Evolutionary conservation across 2,797 vertebrate species (phyloP).

Genomic region (Pipistrellus kuhlii): DNA sequence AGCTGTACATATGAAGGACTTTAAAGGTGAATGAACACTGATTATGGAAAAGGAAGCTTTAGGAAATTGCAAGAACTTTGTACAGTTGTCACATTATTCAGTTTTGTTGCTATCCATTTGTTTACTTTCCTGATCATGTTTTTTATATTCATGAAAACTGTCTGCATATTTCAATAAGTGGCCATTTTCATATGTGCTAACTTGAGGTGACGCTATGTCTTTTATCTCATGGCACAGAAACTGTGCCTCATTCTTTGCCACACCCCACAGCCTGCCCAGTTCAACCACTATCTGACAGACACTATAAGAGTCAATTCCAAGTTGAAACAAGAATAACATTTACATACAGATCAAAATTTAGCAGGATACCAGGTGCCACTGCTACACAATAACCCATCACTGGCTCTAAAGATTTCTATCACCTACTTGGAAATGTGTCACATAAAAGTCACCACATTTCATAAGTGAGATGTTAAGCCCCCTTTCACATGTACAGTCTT

Average conservation of each 20-base stretch:
- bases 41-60: background rate
- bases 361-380: background rate
- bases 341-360: background rate
- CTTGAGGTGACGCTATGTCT: background rate
- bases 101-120: background rate
- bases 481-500: slow-evolving; percentile 14
- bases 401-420: background rate
- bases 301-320: background rate
- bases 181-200: background rate
- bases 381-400: background rate
- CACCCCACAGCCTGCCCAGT: background rate
- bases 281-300: background rate
- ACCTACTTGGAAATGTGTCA: slow-evolving; percentile 19
- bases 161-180: background rate
- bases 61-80: background rate
- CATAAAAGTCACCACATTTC: slow-evolving; percentile 23
- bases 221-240: background rate
- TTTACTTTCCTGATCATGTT: background rate
- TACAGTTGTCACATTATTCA: background rate
- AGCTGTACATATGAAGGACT: background rate
- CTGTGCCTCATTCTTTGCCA: background rate
- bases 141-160: background rate
- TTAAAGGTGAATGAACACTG: background rate
- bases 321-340: slow-evolving; percentile 43
- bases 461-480: slow-evolving; percentile 2